phyloP scores from a whole-genome alignment of 1,140 invertebrate genomes.

The Sycophaga agraensis region DNA sequence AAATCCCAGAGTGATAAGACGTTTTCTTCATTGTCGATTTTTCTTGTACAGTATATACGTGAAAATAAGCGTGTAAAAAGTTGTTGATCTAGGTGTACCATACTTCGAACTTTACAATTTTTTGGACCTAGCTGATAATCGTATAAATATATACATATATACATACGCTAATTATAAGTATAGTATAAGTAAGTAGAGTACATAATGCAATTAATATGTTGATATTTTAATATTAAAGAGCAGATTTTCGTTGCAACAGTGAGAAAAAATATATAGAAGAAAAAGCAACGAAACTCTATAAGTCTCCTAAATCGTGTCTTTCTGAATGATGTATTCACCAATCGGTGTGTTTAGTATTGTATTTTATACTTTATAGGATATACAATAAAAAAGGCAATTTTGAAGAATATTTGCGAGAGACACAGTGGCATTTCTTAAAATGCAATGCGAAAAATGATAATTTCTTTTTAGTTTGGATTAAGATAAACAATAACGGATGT shows the following conservation, averaged over 20 bases:
- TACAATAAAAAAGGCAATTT: slow-evolving; percentile 38
- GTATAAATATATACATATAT: slow-evolving; percentile 35
- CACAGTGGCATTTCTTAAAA: slow-evolving; percentile 41
- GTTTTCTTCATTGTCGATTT: slow-evolving; percentile 45
- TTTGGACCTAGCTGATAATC: slow-evolving; percentile 35
- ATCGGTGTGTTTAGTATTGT: slow-evolving; percentile 42
- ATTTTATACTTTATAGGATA: slow-evolving; percentile 42
- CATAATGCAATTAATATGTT: slow-evolving; percentile 40
- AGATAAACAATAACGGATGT: slow-evolving; percentile 40
- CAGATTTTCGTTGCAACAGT: slow-evolving; percentile 38
- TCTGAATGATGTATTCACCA: slow-evolving; percentile 40
- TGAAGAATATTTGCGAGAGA: slow-evolving; percentile 36
- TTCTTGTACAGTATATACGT: slow-evolving; percentile 52
- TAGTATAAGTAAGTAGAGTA: slow-evolving; percentile 24
- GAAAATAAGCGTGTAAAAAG: slow-evolving; percentile 56
- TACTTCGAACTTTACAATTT: slow-evolving; percentile 41
- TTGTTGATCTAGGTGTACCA: slow-evolving; percentile 55
- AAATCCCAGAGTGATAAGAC: slow-evolving; percentile 63
- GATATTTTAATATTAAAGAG: slow-evolving; percentile 44
- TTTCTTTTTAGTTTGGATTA: slow-evolving; percentile 42
- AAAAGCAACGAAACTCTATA: slow-evolving; percentile 42
- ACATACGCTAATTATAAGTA: slow-evolving; percentile 27
- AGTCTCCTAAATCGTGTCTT: slow-evolving; percentile 52
- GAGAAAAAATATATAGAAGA: slow-evolving; percentile 43
- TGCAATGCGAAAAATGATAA: slow-evolving; percentile 37